Evolutionary conservation across 2,888 invertebrate species (phyloP).

Genomic region (Ischnura elegans): DNA sequence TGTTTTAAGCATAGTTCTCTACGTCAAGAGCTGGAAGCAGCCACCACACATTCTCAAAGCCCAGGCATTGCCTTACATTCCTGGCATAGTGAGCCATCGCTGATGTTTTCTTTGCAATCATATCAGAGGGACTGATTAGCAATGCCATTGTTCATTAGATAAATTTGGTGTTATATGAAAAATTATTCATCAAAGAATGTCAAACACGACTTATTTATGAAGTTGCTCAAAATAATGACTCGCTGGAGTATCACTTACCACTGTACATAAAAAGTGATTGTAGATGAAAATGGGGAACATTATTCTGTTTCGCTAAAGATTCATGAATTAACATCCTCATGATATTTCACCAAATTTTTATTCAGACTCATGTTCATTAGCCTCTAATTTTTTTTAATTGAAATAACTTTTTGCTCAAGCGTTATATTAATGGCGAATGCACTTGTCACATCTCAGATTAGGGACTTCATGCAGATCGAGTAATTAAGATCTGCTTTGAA

Average conservation of each 20-base stretch:
- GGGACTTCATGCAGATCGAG: too few species aligned
- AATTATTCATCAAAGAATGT: not conserved
- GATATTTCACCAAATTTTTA: not conserved
- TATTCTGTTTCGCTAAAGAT: not conserved
- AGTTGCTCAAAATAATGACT: slow-evolving; percentile 47
- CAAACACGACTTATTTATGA: slow-evolving; percentile 45
- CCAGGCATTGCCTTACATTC: slow-evolving; percentile 28
- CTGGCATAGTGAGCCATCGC: not conserved
- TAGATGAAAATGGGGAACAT: not conserved
- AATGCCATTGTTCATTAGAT: slow-evolving; percentile 15
- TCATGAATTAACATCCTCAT: not conserved
- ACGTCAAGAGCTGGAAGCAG: slow-evolving; percentile 45
- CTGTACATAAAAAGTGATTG: slow-evolving; percentile 38
- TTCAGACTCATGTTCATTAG: not conserved
- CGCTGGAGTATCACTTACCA: not conserved
- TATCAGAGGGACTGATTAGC: not conserved
- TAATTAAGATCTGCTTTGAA: too few species aligned
- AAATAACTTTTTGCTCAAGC: not conserved
- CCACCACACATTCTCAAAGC: slow-evolving; percentile 38
- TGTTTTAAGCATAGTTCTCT: slow-evolving; percentile 79
- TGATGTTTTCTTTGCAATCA: not conserved
- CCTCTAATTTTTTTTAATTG: not conserved
- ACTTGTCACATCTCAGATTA: not conserved
- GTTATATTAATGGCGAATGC: not conserved
- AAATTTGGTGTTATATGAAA: not conserved